These are phyloP conservation scores for Druceiella hillmani DNA, from an alignment of 2,888 invertebrate genomes.

Conservation along the genomic window DNA sequence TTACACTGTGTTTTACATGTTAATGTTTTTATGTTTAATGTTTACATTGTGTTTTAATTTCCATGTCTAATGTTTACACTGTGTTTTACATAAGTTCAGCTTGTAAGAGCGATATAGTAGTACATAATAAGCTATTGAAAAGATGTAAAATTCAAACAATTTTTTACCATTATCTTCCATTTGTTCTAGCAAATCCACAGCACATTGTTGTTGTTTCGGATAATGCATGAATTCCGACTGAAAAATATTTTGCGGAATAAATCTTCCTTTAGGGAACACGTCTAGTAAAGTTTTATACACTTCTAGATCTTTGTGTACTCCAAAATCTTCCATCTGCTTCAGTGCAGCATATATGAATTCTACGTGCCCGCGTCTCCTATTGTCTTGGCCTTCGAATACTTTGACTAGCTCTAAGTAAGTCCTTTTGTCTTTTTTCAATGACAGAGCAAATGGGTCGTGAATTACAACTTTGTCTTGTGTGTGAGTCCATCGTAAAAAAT, in stretches of 20 bases:
- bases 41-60: too few relatives aligned
- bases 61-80: too few relatives aligned
- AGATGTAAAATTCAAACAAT: not conserved
- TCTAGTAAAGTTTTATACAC: slow-evolving; percentile 82
- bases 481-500: slow-evolving; percentile 37
- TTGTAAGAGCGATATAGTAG: too few relatives aligned
- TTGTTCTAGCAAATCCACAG: slow-evolving; percentile 82
- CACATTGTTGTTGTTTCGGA: slow-evolving; percentile 93
- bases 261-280: slow-evolving; percentile 83
- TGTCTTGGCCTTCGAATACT: slow-evolving; percentile 64
- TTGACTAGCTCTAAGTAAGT: slow-evolving; percentile 69
- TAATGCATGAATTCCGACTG: slow-evolving; percentile 91
- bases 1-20: too few relatives aligned
- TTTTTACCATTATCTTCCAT: slow-evolving; percentile 87
- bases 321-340: slow-evolving; percentile 82
- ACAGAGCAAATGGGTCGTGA: slow-evolving; percentile 44
- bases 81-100: too few relatives aligned
- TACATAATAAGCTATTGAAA: too few relatives aligned
- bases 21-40: too few relatives aligned
- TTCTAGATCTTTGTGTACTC: slow-evolving; percentile 80
- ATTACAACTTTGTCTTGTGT: slow-evolving; percentile 37
- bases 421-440: slow-evolving; percentile 56
- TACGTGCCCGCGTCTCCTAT: slow-evolving; percentile 77
- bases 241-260: slow-evolving; percentile 75
- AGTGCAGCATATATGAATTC: slow-evolving; percentile 93